These are phyloP conservation scores for Gari tellinella DNA, from an alignment of 2,888 invertebrate species.

Conservation along the genomic window DNA sequence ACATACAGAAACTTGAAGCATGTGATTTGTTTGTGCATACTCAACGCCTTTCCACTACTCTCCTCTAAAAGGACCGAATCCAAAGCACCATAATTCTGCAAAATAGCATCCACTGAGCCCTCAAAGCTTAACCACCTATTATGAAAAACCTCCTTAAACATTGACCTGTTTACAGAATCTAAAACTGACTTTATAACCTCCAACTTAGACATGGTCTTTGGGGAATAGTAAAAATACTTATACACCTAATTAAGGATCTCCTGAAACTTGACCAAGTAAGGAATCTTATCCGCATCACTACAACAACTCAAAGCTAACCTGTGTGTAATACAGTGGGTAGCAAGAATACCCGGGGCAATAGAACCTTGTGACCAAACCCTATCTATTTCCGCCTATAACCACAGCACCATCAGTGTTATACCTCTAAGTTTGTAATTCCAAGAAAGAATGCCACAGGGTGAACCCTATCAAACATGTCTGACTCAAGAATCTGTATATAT, in stretches of 20 bases:
- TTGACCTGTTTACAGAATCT: constrained; percentile 9
- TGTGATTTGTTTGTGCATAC: constrained; percentile 19
- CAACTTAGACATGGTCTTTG: constrained; percentile 43
- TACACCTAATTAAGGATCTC: constrained; percentile 45
- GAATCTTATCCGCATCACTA: constrained; percentile 27
- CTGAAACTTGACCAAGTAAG: constrained; percentile 45
- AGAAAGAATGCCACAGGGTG: constrained; percentile 15
- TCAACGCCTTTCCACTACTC: not conserved
- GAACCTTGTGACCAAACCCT: constrained; percentile 21
- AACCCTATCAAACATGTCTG: constrained; percentile 11
- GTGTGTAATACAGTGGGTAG: constrained; percentile 48
- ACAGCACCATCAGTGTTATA: constrained; percentile 47
- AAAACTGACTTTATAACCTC: constrained; percentile 25
- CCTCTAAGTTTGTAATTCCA: constrained; percentile 27
- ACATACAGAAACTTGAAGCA: constrained; percentile 42
- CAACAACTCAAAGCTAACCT: constrained; percentile 35
- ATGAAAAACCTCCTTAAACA: constrained; percentile 27
- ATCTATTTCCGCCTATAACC: constrained; percentile 37
- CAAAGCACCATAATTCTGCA: constrained; percentile 15
- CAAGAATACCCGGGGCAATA: constrained; percentile 16
- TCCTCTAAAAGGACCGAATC: constrained; percentile 29
- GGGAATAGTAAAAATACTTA: constrained; percentile 45
- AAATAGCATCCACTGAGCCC: constrained; percentile 23
- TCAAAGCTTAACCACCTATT: constrained; percentile 36
- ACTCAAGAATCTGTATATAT: constrained; percentile 24